Conservation (phyloP, 2,888 invertebrate species). For the Oscheius sp. region DNA sequence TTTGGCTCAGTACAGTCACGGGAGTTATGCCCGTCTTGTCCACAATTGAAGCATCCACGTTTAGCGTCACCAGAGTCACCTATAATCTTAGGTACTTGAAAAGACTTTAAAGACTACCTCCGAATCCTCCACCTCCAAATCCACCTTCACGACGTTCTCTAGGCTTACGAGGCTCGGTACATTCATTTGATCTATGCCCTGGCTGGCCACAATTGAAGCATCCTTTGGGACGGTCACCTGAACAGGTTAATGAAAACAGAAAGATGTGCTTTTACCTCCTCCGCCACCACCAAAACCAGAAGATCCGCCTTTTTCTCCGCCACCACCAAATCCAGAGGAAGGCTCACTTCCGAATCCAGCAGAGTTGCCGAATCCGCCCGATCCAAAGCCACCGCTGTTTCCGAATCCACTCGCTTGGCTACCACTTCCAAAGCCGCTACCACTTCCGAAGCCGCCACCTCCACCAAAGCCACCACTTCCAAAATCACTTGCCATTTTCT, state of each 20-base stretch:
- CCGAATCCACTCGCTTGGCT: too few species aligned
- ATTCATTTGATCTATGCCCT: conserved; percentile 42
- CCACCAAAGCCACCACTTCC: conserved; percentile 36
- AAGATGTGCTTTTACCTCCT: neutral
- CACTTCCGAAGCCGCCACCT: conserved; percentile 38
- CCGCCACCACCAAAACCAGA: neutral
- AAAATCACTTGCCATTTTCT: too few species aligned
- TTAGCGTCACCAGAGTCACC: too few species aligned
- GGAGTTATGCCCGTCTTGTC: conserved; percentile 51
- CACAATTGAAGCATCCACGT: conserved; percentile 53
- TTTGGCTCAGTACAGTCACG: conserved; percentile 45
- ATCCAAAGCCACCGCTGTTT: too few species aligned
- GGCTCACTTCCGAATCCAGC: conserved; percentile 21
- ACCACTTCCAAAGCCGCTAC: too few species aligned
- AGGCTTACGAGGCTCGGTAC: conserved; percentile 41
- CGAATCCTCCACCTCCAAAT: neutral
- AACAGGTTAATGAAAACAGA: neutral
- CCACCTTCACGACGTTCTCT: conserved; percentile 7
- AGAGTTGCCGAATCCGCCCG: conserved; percentile 3
- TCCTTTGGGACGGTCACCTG: conserved; percentile 2
- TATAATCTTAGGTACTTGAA: too few species aligned
- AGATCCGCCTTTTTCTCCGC: conserved; percentile 33
- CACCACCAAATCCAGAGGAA: neutral
- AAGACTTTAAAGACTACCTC: too few species aligned
- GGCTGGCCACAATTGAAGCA: conserved; percentile 26